phyloP scores from a whole-genome alignment of 1,140 invertebrate species.

The Brachionus calyciflorus region DNA sequence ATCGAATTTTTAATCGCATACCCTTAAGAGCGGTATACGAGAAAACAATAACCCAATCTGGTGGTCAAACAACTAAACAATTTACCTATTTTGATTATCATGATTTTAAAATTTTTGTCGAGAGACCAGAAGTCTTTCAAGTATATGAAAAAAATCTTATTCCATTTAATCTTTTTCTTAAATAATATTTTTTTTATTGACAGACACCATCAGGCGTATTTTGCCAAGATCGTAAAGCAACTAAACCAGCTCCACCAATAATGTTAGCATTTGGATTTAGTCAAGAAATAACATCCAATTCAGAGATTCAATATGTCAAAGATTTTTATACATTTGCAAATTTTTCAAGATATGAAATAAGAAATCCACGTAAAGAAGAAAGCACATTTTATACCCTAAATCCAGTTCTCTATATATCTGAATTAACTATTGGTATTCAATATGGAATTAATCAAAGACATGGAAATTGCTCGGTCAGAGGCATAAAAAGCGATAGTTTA shows the following conservation, averaged over 20 bases:
- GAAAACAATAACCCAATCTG: background rate
- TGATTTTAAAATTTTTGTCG: constrained; percentile 8
- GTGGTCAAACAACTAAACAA: background rate
- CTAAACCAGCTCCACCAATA: background rate
- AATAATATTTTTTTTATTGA: background rate
- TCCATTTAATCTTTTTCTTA: background rate
- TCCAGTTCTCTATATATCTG: background rate
- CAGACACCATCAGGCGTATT: constrained; percentile 33
- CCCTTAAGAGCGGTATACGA: constrained; percentile 8
- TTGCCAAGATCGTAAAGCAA: constrained; percentile 14
- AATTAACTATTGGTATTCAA: background rate
- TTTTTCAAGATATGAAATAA: constrained; percentile 30
- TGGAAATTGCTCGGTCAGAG: constrained; percentile 24
- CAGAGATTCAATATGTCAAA: constrained; percentile 41
- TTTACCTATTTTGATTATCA: constrained; percentile 15
- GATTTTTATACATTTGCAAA: constrained; percentile 4
- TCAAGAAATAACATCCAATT: constrained; percentile 31
- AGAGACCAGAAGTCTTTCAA: background rate
- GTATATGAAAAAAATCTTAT: background rate
- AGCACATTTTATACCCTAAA: constrained; percentile 2
- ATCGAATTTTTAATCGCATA: background rate
- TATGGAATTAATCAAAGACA: constrained; percentile 17
- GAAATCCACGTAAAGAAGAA: constrained; percentile 1
- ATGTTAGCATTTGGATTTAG: background rate
- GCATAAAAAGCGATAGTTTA: background rate